Evolutionary conservation across 2,888 invertebrate species (phyloP), one percentile per base, ranked within the genome.

Genomic region (Leucozona laternaria): DNA sequence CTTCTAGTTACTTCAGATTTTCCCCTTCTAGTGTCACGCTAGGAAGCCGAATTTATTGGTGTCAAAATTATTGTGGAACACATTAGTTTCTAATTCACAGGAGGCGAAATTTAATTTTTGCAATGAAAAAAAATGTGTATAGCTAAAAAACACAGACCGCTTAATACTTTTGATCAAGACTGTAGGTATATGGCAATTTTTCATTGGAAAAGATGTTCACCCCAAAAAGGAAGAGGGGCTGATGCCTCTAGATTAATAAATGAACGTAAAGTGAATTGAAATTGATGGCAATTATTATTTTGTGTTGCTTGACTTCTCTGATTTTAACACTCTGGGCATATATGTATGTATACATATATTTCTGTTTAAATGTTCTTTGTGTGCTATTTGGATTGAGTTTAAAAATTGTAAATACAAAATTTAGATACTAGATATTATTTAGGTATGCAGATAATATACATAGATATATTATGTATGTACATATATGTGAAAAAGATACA

Each of bases 391-490:
- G 43, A 13, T 57, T 57, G 25, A 53, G 20, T 40, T 17, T n/a
- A 43, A 64, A 25, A 64, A 58, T 50, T 68, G 53, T 75, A 53
- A 78, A 73, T 60, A 82, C 45, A 64, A 50, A 45, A 64, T 68
- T 45, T 40, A 71, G 22, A 77, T 89, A 90, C 89, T 88, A 50
- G 17, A 6, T 13, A 50, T 50, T 15, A 50, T 50, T 22, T 50
- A 50, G 11, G 6, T 50, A 50, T 20, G 4, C 10, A 0, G 20
- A 20, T 20, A n/a, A 34, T 4, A 40, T 15, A 4, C 5, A 40
- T 15, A 37, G 10, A 10, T 48, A 17, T 48, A 20, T 2, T 7
- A 20, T 13, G 2, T 11, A 31, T 4, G 11, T 10, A 20, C 8
- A 40, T 1, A 13, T 37, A 20, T 60, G 20, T 7, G 20, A 40